phyloP scores from a whole-genome alignment of 1,140 invertebrate species.

The Maconellicoccus hirsutus region DNA sequence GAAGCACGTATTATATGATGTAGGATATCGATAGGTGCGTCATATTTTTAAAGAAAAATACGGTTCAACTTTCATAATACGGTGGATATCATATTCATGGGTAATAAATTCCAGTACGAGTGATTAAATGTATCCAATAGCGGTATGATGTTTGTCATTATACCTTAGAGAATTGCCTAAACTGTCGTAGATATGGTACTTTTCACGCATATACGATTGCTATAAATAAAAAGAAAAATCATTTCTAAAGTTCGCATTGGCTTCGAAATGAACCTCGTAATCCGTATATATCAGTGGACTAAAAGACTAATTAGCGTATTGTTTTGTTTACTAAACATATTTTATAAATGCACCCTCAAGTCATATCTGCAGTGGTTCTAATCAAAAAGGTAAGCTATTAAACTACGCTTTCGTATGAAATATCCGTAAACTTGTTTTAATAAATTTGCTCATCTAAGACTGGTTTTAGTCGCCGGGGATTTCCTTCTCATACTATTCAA shows the following conservation, averaged over 20 bases:
- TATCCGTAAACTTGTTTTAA: constrained; percentile 5
- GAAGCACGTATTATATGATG: too few relatives aligned
- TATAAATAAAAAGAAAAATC: neutral
- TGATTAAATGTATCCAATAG: neutral
- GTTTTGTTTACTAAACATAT: too few relatives aligned
- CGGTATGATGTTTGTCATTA: neutral
- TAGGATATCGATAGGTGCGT: neutral
- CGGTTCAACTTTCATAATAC: neutral
- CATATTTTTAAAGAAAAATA: neutral
- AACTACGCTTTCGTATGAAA: neutral
- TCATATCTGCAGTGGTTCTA: neutral
- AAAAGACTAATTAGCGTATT: too few relatives aligned
- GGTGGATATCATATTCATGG: neutral
- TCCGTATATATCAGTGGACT: too few relatives aligned
- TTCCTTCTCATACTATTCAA: neutral
- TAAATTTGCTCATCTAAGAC: neutral
- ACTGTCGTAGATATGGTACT: too few relatives aligned
- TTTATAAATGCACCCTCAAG: too few relatives aligned
- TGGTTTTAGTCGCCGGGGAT: neutral
- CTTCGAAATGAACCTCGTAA: too few relatives aligned
- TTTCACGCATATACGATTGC: neutral
- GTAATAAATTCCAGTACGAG: neutral
- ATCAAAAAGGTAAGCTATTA: constrained; percentile 9
- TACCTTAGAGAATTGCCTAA: neutral
- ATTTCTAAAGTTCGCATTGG: neutral